A percentile compares a stretch with the other conserved stretches of the same genome.
Conservation (phyloP, 2,888 invertebrate genomes). For the Lasioglossum oenotherae region DNA sequence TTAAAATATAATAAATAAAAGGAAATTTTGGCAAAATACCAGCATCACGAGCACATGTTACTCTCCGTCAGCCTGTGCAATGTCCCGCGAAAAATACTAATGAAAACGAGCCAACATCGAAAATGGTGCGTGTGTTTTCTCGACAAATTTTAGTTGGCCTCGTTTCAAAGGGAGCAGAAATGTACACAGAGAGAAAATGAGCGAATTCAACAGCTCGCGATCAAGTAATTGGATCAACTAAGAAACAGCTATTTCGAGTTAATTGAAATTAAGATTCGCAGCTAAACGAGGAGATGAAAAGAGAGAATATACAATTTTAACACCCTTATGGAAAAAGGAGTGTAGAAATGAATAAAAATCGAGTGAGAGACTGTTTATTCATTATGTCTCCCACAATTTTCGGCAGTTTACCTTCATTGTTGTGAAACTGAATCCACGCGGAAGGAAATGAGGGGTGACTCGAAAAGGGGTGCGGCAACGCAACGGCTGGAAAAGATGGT, state of each 20-base stretch:
- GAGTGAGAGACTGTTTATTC: not conserved
- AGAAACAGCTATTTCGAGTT: not conserved
- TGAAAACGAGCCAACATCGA: slow-evolving; percentile 3
- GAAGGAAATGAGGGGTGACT: not conserved
- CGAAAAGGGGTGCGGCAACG: not conserved
- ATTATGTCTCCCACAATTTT: not conserved
- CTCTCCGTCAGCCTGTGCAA: not conserved
- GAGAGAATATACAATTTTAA: not conserved
- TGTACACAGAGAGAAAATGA: not conserved
- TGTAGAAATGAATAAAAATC: not conserved
- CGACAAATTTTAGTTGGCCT: slow-evolving; percentile 6
- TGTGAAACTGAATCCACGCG: not conserved
- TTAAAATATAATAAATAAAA: slow-evolving; percentile 10
- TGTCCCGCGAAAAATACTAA: not conserved
- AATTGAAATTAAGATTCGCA: not conserved
- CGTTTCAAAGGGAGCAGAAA: not conserved
- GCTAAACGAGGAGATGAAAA: not conserved
- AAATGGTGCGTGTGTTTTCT: not conserved
- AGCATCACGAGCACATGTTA: not conserved
- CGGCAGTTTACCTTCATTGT: not conserved
- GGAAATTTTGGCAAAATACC: not conserved
- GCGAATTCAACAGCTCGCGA: not conserved
- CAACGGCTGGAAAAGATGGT: not conserved
- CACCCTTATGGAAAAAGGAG: not conserved
- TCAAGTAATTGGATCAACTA: not conserved